These are phyloP conservation scores for Meleagris gallopavo DNA, from an alignment of 2,113 vertebrate species.

Conservation along the genomic window DNA sequence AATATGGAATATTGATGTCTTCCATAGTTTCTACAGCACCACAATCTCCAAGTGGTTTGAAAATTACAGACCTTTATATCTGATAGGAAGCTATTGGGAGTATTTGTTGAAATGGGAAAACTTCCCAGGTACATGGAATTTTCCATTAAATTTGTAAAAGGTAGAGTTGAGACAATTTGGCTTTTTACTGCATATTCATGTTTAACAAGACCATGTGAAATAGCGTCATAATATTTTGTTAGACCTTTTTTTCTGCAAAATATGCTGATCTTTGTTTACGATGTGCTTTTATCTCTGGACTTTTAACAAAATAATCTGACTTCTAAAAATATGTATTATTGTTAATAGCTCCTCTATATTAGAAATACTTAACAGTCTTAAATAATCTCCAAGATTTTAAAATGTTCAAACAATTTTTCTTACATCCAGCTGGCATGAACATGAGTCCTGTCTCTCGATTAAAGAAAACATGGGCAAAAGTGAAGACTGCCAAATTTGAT, in stretches of 20 bases:
- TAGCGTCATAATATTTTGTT: neutral
- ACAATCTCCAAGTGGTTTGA: neutral
- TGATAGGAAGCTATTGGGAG: neutral
- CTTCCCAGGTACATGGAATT: neutral
- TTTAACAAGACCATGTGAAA: neutral
- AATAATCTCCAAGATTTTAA: neutral
- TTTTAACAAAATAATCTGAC: neutral
- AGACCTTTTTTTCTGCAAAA: neutral
- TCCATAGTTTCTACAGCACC: neutral
- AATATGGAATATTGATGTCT: neutral
- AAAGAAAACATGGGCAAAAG: slow-evolving; percentile 96
- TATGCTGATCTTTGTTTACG: neutral
- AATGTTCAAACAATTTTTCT: neutral
- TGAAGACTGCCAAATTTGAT: slow-evolving; percentile 95
- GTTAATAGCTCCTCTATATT: neutral
- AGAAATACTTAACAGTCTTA: neutral
- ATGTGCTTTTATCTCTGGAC: neutral
- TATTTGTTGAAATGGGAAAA: neutral
- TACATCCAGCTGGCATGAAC: slow-evolving; percentile 91
- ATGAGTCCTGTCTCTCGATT: slow-evolving; percentile 95
- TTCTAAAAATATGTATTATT: neutral
- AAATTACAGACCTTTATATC: neutral
- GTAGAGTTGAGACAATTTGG: neutral
- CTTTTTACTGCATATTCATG: neutral
- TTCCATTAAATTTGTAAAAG: neutral